These are phyloP conservation scores for Tortrix viridana DNA, from an alignment of 2,888 invertebrate genomes.

Conservation along the genomic window DNA sequence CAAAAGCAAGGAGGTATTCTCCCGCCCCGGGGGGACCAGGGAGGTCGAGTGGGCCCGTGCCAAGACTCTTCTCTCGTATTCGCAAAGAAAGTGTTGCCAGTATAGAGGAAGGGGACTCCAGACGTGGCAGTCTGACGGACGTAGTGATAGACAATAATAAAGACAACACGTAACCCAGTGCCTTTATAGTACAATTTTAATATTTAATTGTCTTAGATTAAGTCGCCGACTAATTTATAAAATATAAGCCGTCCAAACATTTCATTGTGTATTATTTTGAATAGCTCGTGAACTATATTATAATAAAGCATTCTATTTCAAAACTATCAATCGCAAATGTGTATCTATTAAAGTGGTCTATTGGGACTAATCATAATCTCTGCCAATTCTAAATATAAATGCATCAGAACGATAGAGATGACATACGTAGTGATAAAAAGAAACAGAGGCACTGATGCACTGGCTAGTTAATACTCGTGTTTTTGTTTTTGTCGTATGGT, in stretches of 20 bases:
- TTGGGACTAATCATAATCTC: too few species aligned
- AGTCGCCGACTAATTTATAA: constrained; percentile 44
- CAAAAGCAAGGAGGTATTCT: constrained; percentile 71
- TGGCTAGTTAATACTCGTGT: too few species aligned
- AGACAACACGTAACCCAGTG: constrained; percentile 74
- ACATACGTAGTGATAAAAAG: too few species aligned
- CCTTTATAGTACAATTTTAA: constrained; percentile 63
- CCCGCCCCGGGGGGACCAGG: constrained; percentile 70
- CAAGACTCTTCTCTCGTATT: constrained; percentile 73
- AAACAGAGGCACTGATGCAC: too few species aligned
- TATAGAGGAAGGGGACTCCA: constrained; percentile 62
- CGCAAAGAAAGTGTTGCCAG: constrained; percentile 67
- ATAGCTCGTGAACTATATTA: too few species aligned
- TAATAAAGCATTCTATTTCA: too few species aligned
- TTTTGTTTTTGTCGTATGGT: too few species aligned
- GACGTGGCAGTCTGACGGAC: constrained; percentile 78
- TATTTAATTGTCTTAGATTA: constrained; percentile 53
- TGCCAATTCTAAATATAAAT: too few species aligned
- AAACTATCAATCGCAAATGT: too few species aligned
- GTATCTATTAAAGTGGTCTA: too few species aligned
- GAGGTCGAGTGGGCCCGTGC: constrained; percentile 68
- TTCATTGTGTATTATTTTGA: constrained; percentile 2
- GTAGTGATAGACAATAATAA: constrained; percentile 79
- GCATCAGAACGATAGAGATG: too few species aligned
- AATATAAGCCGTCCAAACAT: constrained; percentile 62